A percentile compares a stretch with the other conserved stretches of the same genome.
phyloP scores from a whole-genome alignment of 1,140 invertebrate genomes.

The Brachystomella parvula region DNA sequence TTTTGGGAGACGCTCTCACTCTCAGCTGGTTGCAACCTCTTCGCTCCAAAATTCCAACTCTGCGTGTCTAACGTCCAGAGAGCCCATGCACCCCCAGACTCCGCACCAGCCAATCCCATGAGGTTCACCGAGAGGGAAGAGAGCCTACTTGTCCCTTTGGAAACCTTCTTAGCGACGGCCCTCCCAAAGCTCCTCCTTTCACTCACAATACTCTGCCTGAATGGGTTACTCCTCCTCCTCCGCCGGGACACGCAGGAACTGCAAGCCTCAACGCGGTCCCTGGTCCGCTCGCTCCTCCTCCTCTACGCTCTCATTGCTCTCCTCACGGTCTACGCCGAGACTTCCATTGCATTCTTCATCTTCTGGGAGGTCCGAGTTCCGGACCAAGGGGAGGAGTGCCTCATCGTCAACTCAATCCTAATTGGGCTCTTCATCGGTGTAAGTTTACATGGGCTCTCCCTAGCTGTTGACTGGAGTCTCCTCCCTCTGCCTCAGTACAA shows the following conservation, averaged over 20 bases:
- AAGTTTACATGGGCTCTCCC: constrained; percentile 25
- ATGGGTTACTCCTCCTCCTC: constrained; percentile 26
- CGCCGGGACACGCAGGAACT: constrained; percentile 17
- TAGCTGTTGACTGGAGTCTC: constrained; percentile 34
- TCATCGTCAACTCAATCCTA: constrained; percentile 28
- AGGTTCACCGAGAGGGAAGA: constrained; percentile 34
- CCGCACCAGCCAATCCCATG: constrained; percentile 19
- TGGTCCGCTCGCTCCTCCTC: constrained; percentile 31
- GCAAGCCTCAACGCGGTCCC: constrained; percentile 24
- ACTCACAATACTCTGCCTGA: constrained; percentile 32
- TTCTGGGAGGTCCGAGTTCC: constrained; percentile 26
- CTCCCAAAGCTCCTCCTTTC: constrained; percentile 34
- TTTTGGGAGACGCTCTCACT: constrained; percentile 36
- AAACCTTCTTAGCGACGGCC: constrained; percentile 33
- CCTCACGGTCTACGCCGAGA: constrained; percentile 34
- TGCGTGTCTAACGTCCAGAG: constrained; percentile 30
- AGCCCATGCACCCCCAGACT: background rate
- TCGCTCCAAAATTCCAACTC: constrained; percentile 33
- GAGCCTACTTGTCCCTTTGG: constrained; percentile 26
- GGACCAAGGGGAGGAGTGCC: constrained; percentile 35
- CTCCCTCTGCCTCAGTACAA: constrained; percentile 30
- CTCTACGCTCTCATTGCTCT: constrained; percentile 28
- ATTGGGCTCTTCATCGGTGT: constrained; percentile 27
- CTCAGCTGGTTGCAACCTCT: constrained; percentile 35
- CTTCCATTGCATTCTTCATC: constrained; percentile 33